Conservation (phyloP, 1,140 invertebrate genomes). For the Temnothorax nylanderi region DNA sequence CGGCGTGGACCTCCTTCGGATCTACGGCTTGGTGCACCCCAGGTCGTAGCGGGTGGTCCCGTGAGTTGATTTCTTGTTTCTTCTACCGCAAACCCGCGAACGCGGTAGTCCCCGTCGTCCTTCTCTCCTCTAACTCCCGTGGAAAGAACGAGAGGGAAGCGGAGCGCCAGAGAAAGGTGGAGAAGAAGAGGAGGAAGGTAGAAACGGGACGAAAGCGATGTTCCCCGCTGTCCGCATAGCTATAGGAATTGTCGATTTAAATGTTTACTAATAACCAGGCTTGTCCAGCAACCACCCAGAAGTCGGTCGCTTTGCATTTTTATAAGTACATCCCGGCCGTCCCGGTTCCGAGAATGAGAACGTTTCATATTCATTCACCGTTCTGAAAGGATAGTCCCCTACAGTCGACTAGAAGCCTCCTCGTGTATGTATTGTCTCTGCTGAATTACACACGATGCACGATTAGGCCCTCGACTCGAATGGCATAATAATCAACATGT, state of each 20-base stretch:
- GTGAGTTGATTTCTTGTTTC: conserved; percentile 86
- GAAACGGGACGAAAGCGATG: conserved; percentile 68
- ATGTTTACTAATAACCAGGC: conserved; percentile 86
- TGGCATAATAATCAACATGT: conserved; percentile 59
- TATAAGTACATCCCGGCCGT: conserved; percentile 81
- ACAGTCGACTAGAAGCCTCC: conserved; percentile 22
- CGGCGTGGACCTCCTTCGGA: conserved; percentile 84
- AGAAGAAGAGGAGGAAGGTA: conserved; percentile 42
- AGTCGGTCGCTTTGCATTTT: conserved; percentile 85
- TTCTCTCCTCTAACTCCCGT: not conserved
- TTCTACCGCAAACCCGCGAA: conserved; percentile 75
- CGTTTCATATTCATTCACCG: conserved; percentile 82
- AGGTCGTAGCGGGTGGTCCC: conserved; percentile 85
- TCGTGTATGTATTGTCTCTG: conserved; percentile 65
- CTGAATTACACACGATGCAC: conserved; percentile 62
- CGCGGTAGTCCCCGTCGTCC: conserved; percentile 60
- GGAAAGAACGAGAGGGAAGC: conserved; percentile 1
- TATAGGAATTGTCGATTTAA: conserved; percentile 85
- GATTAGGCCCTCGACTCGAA: conserved; percentile 63
- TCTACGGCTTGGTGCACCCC: conserved; percentile 81
- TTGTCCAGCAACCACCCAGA: conserved; percentile 86
- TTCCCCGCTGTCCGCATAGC: conserved; percentile 76
- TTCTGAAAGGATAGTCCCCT: conserved; percentile 53
- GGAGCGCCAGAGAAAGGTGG: conserved; percentile 16
- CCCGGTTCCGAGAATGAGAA: conserved; percentile 75